A percentile compares a stretch with the other conserved stretches of the same genome.
Evolutionary conservation across 2,797 vertebrate species (phyloP).

Genomic region (Ptychadena robeensis): DNA sequence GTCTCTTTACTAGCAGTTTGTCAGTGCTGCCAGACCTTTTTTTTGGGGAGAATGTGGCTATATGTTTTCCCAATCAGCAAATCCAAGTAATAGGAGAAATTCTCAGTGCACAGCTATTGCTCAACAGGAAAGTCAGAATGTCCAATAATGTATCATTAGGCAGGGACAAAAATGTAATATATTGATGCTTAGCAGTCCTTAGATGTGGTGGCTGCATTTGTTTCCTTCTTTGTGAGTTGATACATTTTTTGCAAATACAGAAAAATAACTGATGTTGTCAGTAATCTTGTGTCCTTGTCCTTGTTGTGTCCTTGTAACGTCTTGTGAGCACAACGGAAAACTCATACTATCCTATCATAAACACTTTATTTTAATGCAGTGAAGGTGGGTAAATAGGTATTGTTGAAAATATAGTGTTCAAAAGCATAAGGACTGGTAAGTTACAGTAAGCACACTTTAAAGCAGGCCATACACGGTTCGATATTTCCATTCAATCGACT

Average conservation of each 20-base stretch:
- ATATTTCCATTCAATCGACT: no score
- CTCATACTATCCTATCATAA: no score
- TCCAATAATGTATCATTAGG: neutral
- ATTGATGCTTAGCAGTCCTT: neutral
- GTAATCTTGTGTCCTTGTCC: no score
- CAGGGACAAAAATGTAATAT: neutral
- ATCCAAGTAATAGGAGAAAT: neutral
- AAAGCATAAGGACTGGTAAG: no score
- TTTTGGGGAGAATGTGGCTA: neutral
- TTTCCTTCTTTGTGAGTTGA: neutral
- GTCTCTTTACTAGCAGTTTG: neutral
- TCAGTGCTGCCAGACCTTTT: no score
- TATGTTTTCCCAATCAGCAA: neutral
- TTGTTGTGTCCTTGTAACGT: no score
- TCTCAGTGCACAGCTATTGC: neutral
- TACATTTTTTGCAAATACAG: neutral
- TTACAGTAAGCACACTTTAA: no score
- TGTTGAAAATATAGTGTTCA: no score
- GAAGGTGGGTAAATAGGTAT: no score
- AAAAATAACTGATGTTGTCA: neutral
- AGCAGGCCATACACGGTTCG: no score
- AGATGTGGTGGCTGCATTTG: neutral
- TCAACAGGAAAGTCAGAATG: neutral
- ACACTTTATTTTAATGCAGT: no score
- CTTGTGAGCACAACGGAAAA: no score